phyloP scores from a whole-genome alignment of 2,888 invertebrate species.

The Bedellia somnulentella region DNA sequence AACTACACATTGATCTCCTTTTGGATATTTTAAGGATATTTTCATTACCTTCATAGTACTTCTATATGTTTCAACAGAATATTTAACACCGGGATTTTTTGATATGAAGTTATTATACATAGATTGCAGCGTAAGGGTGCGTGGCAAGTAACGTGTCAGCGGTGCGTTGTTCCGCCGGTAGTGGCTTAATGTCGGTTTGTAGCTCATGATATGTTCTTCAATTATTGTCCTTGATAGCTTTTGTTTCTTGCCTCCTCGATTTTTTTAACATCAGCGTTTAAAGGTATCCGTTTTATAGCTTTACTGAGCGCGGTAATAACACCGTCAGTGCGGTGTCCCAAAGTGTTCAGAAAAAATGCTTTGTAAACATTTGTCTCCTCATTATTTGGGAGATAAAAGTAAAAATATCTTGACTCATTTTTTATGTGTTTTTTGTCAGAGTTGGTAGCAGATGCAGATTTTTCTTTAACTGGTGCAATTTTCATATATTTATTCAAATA shows the following conservation, averaged over 20 bases:
- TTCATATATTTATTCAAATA: conserved; percentile 7
- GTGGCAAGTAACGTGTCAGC: conserved; percentile 8
- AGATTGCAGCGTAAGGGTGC: conserved; percentile 9
- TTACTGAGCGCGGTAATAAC: conserved; percentile 7
- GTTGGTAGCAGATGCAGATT: conserved; percentile 5
- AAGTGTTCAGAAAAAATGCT: conserved; percentile 9
- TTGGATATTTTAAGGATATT: conserved; percentile 8
- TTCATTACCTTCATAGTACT: conserved; percentile 9
- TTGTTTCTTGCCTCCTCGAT: conserved; percentile 9
- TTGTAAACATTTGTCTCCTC: conserved; percentile 10
- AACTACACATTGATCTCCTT: conserved; percentile 8
- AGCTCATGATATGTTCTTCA: conserved; percentile 9
- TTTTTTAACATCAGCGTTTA: conserved; percentile 4
- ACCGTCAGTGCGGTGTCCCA: conserved; percentile 5
- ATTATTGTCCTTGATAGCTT: conserved; percentile 7
- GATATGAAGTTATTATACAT: conserved; percentile 8
- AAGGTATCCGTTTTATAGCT: conserved; percentile 7
- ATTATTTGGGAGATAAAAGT: conserved; percentile 6
- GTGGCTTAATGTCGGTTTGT: conserved; percentile 7
- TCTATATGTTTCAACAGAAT: conserved; percentile 2
- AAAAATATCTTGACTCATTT: conserved; percentile 8
- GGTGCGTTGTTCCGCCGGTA: conserved; percentile 9
- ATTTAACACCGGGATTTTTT: conserved; percentile 8
- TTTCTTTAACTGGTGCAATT: conserved; percentile 7
- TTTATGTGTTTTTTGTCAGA: conserved; percentile 5